Evolutionary conservation across 2,888 invertebrate species (phyloP), one percentile per base, ranked within the genome.

Genomic region (Drosophila diplacantha): DNA sequence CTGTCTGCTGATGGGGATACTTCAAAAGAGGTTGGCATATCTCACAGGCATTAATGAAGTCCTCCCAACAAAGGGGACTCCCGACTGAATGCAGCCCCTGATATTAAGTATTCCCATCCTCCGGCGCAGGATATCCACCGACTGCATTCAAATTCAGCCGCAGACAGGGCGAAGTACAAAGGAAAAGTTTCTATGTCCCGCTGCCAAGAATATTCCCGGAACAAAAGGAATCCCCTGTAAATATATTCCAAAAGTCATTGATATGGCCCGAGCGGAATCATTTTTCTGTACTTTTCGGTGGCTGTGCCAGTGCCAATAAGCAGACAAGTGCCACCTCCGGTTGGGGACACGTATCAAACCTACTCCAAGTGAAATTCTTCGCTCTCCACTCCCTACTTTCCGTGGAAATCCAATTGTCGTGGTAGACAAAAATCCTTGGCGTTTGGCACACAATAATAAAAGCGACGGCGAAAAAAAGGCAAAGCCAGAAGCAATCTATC

Each of bases 401-500:
- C 63, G n/a, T 34, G 37, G 20, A 63, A 72, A 83, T 83, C 83
- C 82, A 81, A 83, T 83, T 80, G 83, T 76, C 82, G 72, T 37
- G 53, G 59, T 68, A 77, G 78, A 74, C 82, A 80, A 72, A 58
- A 67, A 63, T 72, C 68, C 62, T 43, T 54, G 49, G 58, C 56
- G 53, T 52, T 55, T 72, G 56, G 58, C 62, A 62, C 61, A 74
- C 58, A 73, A 79, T 62, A 63, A 63, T 52, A 65, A 65, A 46
- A 46, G 38, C 46, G 49, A 52, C 20, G 20, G 31, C 8, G 18
- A 37, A 35, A 64, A 52, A 57, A 65, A 57, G 39, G 64, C 53
- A 56, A 46, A 58, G 46, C 46, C 55, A 47, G 47, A 76, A 74
- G 60, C 74, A 59, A 78, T 68, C 52, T 71, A 61, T 66, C 56